Percentiles rank a stretch among this genome's conserved stretches.
Evolutionary conservation across 1,140 invertebrate genomes (phyloP).

Genomic region (Drosophila saltans): DNA sequence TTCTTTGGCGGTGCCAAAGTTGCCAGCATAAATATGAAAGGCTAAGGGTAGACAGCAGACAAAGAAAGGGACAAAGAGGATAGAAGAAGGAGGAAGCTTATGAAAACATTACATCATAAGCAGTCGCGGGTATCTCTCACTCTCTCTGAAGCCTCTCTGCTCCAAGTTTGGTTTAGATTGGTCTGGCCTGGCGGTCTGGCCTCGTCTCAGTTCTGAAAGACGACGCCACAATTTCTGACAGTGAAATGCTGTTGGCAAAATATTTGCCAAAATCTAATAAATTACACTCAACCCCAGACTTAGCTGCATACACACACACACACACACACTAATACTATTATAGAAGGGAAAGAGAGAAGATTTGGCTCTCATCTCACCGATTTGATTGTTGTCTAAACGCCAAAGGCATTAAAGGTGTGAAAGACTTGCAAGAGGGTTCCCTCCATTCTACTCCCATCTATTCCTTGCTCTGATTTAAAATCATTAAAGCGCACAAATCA

Average conservation of each 20-base stretch:
- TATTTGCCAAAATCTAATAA: conserved; percentile 78
- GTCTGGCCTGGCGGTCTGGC: not conserved
- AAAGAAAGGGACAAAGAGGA: conserved; percentile 3
- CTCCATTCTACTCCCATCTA: not conserved
- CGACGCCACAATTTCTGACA: conserved; percentile 67
- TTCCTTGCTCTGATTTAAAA: conserved; percentile 20
- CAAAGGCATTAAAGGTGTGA: conserved; percentile 22
- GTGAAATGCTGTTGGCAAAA: conserved; percentile 70
- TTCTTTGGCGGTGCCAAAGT: conserved; percentile 50
- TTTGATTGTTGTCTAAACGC: conserved; percentile 19
- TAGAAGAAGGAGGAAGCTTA: conserved; percentile 39
- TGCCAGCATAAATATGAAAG: conserved; percentile 52
- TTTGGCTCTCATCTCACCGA: conserved; percentile 19
- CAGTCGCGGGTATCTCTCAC: conserved; percentile 47
- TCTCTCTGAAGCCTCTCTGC: conserved; percentile 30
- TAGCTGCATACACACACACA: conserved; percentile 9
- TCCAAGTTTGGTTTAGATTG: not conserved
- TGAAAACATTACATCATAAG: conserved; percentile 79
- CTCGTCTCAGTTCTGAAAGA: conserved; percentile 19
- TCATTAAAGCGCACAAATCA: conserved; percentile 42
- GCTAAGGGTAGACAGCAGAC: not conserved
- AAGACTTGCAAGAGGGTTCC: conserved; percentile 4
- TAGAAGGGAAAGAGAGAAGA: not conserved
- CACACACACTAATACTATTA: not conserved
- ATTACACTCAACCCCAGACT: conserved; percentile 59